Evolutionary conservation across 2,888 invertebrate genomes (phyloP), one percentile per base, ranked within the genome.

Genomic region (Melanostoma scalare): DNA sequence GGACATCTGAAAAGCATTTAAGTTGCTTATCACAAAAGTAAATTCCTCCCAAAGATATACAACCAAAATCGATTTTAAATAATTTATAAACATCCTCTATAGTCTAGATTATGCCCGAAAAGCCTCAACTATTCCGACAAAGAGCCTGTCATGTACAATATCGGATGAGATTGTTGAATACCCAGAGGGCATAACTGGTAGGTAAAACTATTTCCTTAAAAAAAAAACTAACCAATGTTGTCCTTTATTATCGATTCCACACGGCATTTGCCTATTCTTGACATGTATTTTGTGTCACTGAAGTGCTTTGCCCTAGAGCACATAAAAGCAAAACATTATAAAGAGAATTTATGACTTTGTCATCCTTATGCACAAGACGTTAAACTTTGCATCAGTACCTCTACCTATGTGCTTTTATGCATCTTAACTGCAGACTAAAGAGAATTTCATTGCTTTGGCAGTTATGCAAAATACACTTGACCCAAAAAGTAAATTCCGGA

Each of bases 381-480:
- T 69, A 46, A 76, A 60, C 56, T 48, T 61, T 46, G 5, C 10
- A 10, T 31, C 6, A 35, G 10, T 20, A 20, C 20, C 20, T 20
- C 20, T 20, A 20, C 20, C 20, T 20, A 20, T 20, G 20, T 38
- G 10, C 44, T 46, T 9, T 53, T 68, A 9, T 35, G 20, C 1
- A 68, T 9, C 10, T 36, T 53, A 44, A 58, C n/a, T 60, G 31
- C 9, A 76, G 46, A 40, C 46, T 42, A 8, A 10, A 30, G 40
- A 50, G 50, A 30, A 60, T 20, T 40, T 2, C 31, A 40, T 52
- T 33, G 35, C 50, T 20, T 10, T 6, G 33, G 31, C 36, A 46
- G 20, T 63, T 72, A 52, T 61, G 33, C 71, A 72, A 53, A 56
- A 65, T 69, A 33, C 50, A 44, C 74, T 79, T 79, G 56, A 79